Conservation (phyloP, 2,888 invertebrate species). For the Alloplasta piceator region DNA sequence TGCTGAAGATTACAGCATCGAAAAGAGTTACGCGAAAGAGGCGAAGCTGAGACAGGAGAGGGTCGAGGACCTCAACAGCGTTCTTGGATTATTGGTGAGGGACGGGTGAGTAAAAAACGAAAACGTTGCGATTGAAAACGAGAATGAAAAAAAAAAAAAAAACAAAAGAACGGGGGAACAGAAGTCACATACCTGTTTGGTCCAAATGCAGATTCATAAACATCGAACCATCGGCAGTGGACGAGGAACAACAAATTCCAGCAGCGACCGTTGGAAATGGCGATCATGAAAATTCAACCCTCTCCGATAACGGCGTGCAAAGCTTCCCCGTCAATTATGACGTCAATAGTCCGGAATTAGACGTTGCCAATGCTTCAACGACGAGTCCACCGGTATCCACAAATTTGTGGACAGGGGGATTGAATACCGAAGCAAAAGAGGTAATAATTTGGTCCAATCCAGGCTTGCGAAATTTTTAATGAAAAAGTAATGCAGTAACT, state of each 20-base stretch:
- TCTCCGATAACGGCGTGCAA: conserved; percentile 80
- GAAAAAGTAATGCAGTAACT: no score
- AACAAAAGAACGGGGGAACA: conserved; percentile 8
- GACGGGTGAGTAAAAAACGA: conserved; percentile 85
- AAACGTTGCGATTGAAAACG: background rate
- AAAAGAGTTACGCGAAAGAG: conserved; percentile 93
- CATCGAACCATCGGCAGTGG: conserved; percentile 88
- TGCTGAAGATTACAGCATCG: conserved; percentile 90
- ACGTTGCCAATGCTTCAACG: conserved; percentile 75
- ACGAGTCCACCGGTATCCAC: conserved; percentile 76
- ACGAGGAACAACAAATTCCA: conserved; percentile 84
- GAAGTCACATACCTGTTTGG: conserved; percentile 35
- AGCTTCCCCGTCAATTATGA: conserved; percentile 81
- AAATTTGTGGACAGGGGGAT: conserved; percentile 75
- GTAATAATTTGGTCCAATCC: conserved; percentile 64
- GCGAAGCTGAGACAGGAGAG: conserved; percentile 88
- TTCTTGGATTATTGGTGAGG: conserved; percentile 87
- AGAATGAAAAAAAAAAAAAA: conserved; percentile 23
- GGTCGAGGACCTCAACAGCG: conserved; percentile 85
- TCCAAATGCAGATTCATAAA: conserved; percentile 85
- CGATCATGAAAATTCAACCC: conserved; percentile 78
- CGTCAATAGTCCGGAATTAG: conserved; percentile 72
- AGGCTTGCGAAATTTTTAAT: no score
- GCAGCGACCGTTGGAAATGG: conserved; percentile 79
- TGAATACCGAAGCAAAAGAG: conserved; percentile 68